Conservation (phyloP, 2,888 invertebrate genomes). For the Sceliomorpha sp. region DNA sequence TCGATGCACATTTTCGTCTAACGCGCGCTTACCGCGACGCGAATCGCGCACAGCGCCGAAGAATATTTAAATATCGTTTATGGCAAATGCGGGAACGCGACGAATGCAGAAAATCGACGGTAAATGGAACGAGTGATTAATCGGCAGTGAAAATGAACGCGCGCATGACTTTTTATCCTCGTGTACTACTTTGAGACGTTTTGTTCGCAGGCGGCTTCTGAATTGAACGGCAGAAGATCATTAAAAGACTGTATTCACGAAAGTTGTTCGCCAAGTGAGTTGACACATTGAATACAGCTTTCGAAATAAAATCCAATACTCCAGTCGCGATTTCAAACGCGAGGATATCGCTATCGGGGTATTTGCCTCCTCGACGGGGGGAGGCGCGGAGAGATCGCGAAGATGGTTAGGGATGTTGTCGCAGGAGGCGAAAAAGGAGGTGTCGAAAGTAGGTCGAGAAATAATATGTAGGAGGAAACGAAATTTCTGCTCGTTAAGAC, state of each 20-base stretch:
- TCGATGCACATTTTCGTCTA: no score
- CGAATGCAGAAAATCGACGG: no score
- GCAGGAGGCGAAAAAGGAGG: no score
- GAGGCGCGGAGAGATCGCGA: not conserved
- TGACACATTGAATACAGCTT: slow-evolving; percentile 6
- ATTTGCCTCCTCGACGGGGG: not conserved
- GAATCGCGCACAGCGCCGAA: no score
- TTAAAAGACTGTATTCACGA: slow-evolving; percentile 7
- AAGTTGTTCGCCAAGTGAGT: slow-evolving; percentile 8
- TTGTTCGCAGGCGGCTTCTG: not conserved
- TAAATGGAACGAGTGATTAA: no score
- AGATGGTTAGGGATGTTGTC: slow-evolving; percentile 1
- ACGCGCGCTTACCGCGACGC: no score
- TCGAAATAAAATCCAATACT: slow-evolving; percentile 6
- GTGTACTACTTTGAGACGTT: slow-evolving; percentile 1
- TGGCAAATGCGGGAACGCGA: no score
- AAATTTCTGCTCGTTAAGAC: not conserved
- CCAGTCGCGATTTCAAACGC: slow-evolving; percentile 1
- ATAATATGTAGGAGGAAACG: not conserved
- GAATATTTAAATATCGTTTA: no score
- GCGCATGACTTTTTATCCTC: not conserved
- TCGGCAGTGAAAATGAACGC: no score
- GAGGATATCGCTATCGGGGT: not conserved
- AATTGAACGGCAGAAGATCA: slow-evolving; percentile 2
- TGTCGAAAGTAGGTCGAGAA: slow-evolving; percentile 6